Conservation (phyloP, 2,888 invertebrate species). For the Elegia similella region DNA sequence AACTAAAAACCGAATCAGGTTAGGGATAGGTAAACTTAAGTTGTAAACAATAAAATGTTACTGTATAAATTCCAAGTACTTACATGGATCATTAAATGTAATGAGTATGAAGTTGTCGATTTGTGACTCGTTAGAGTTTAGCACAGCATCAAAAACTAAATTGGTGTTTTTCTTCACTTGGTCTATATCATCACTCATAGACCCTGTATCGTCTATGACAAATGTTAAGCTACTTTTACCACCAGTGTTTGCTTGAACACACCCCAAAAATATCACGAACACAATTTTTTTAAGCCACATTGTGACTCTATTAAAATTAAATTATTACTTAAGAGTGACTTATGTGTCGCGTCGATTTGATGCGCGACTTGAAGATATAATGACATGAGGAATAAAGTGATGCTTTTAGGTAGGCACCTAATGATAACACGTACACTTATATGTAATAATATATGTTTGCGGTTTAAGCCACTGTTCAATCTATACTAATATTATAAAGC, state of each 20-base stretch:
- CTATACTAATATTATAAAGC: too few species aligned
- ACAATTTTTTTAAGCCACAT: background rate
- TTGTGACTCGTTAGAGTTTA: slow-evolving; percentile 42
- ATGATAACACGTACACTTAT: too few species aligned
- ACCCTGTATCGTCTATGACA: slow-evolving; percentile 57
- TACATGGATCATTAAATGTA: slow-evolving; percentile 63
- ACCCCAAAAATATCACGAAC: background rate
- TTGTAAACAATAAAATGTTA: too few species aligned
- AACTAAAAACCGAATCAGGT: too few species aligned
- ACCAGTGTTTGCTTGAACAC: slow-evolving; percentile 23
- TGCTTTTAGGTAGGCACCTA: too few species aligned
- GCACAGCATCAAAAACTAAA: slow-evolving; percentile 52
- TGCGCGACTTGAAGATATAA: background rate
- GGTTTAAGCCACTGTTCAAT: too few species aligned
- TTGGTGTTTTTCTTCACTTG: slow-evolving; percentile 45
- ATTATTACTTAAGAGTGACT: background rate
- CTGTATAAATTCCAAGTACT: slow-evolving; percentile 25
- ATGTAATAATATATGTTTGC: too few species aligned
- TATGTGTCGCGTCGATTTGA: background rate
- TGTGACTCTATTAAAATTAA: background rate
- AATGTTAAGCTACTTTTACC: slow-evolving; percentile 54
- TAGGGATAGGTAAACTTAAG: too few species aligned
- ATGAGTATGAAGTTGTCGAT: slow-evolving; percentile 59
- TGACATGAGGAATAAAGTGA: background rate
- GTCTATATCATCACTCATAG: slow-evolving; percentile 52